Evolutionary conservation across 2,888 invertebrate species (phyloP).

Genomic region (Chouioia cunea): DNA sequence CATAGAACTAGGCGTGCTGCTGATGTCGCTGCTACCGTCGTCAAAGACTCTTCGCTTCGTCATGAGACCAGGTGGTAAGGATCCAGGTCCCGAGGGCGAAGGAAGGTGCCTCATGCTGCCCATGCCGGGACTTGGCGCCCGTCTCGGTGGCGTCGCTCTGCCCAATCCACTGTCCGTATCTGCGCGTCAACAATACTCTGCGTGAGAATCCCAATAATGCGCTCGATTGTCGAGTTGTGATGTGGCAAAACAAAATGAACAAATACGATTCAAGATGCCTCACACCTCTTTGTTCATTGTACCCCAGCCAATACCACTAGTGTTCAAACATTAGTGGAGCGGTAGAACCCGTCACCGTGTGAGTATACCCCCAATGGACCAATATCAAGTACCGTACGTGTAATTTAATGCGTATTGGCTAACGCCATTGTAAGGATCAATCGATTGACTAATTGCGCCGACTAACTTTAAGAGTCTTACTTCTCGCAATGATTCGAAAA

Average conservation of each 20-base stretch:
- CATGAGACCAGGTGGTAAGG: conserved; percentile 82
- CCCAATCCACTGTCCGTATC: conserved; percentile 89
- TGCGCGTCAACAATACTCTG: conserved; percentile 68
- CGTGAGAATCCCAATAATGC: neutral
- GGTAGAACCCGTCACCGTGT: too few species aligned
- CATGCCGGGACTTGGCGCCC: conserved; percentile 89
- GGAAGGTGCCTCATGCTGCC: conserved; percentile 80
- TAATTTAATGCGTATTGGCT: conserved; percentile 29
- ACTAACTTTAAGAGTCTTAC: conserved; percentile 7
- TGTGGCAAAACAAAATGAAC: conserved; percentile 20
- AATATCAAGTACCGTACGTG: conserved; percentile 6
- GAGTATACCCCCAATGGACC: conserved; percentile 15
- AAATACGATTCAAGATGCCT: conserved; percentile 34
- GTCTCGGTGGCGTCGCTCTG: conserved; percentile 87
- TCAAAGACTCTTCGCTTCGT: conserved; percentile 79
- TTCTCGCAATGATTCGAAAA: conserved; percentile 4
- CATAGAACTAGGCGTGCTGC: conserved; percentile 86
- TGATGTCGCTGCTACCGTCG: conserved; percentile 87
- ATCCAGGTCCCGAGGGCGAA: conserved; percentile 88
- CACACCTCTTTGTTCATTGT: conserved; percentile 26
- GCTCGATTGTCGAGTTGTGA: conserved; percentile 12
- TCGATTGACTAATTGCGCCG: conserved; percentile 9
- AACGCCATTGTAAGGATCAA: conserved; percentile 6
- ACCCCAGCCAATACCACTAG: too few species aligned
- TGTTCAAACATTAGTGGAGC: too few species aligned